A percentile compares a stretch with the other conserved stretches of the same genome.
These are phyloP conservation scores for Orthosia cruda DNA, from an alignment of 2,888 invertebrate species.

Conservation along the genomic window DNA sequence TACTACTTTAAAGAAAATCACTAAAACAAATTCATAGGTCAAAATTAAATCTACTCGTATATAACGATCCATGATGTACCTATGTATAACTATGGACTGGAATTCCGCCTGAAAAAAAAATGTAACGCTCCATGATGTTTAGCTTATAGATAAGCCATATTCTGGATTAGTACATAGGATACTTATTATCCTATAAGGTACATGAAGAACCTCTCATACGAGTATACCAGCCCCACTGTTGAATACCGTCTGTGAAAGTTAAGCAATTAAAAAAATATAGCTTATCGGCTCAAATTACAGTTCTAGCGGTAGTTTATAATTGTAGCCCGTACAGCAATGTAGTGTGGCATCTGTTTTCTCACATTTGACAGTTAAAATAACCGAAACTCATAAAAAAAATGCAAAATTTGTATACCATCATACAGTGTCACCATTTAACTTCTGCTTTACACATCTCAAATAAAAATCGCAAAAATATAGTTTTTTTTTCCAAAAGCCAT, in stretches of 20 bases:
- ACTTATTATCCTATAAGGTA: background rate
- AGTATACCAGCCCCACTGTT: too few species aligned
- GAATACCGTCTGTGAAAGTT: too few species aligned
- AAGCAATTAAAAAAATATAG: too few species aligned
- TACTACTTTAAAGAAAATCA: too few species aligned
- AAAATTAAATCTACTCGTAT: too few species aligned
- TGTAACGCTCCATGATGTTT: too few species aligned
- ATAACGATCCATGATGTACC: too few species aligned
- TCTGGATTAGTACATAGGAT: background rate
- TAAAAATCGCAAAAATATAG: slow-evolving; percentile 22
- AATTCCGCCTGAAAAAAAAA: too few species aligned
- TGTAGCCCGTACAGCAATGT: background rate
- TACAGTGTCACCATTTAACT: background rate
- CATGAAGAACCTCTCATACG: too few species aligned
- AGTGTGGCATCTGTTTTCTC: background rate
- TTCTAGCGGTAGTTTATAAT: background rate
- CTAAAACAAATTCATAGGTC: too few species aligned
- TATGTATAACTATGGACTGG: too few species aligned
- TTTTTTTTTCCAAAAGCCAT: background rate
- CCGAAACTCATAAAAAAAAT: background rate
- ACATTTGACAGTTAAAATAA: background rate
- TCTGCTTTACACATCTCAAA: background rate
- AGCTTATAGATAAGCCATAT: too few species aligned
- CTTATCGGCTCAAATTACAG: background rate
- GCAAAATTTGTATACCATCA: background rate